Base-by-base conservation (phyloP, 2,797 vertebrate species). In the Hemibagrus guttatus region DNA sequence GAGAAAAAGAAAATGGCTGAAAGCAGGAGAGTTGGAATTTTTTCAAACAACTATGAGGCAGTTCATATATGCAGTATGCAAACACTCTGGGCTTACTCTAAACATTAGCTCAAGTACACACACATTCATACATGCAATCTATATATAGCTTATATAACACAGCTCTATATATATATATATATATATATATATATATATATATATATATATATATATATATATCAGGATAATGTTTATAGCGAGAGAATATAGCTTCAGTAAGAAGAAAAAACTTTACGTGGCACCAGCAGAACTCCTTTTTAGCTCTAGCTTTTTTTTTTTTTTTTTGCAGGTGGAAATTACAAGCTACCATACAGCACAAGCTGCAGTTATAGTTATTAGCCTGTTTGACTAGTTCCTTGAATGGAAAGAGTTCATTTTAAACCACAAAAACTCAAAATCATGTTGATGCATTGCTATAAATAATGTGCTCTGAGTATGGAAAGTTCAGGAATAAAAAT, bases 51-150 rank as follows among this genome's bases (percentile, higher is more conserved):
- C 39, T 42, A 5, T 31, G 49, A 64, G 68, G 79, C 72, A 39
- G 31, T 58, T 87, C 76, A 56, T 87, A 80, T 66, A 75, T 63
- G 19, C 58, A 81, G 87, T 56, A 81, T 81, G 83, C 66, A 84
- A 84, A 87, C 86, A 74, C 28, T 84, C 75, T 61, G 5, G 12
- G 46, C 59, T 56, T 54, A 35, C 71, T 66, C 21, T 56, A 84
- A 79, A 87, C 72, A 58, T 75, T 42, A 59, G 63, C 46, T 69
- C 12, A 16, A 42, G 52, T 49, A 56, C 58, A 17, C 8, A 19
- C 54, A 46, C 71, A 21, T 42, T 35, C 56, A 56, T 6, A 6
- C 42, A 61, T 58, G 66, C 58, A 23, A 54, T 75, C 81, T 52
- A 66, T 83, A 82, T 26, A 76, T 68, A 83, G 46, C 81, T 76